A percentile compares a stretch with the other conserved stretches of the same genome.
These are phyloP conservation scores for Teinopalpus imperialis DNA, from an alignment of 2,888 invertebrate species.

Conservation along the genomic window DNA sequence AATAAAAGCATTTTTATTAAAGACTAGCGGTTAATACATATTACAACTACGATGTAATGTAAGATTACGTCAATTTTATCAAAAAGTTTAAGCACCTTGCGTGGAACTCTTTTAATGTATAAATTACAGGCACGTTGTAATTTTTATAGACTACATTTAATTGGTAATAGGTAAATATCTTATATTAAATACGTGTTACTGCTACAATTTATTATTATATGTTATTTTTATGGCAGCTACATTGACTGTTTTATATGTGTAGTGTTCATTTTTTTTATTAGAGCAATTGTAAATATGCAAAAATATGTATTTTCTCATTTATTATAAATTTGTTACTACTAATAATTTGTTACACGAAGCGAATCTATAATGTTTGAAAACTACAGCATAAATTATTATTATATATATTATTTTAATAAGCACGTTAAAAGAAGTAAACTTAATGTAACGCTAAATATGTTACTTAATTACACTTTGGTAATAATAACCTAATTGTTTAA, in stretches of 20 bases:
- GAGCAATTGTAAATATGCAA: background rate
- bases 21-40: constrained; percentile 62
- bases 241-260: constrained; percentile 30
- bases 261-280: constrained; percentile 9
- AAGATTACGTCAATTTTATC: constrained; percentile 45
- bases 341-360: constrained; percentile 29
- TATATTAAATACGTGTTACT: constrained; percentile 14
- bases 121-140: constrained; percentile 63
- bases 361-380: constrained; percentile 26
- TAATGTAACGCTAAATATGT: constrained; percentile 50
- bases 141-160: constrained; percentile 38
- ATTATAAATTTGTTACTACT: background rate
- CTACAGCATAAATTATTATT: constrained; percentile 34
- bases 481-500: constrained; percentile 71
- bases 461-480: constrained; percentile 80
- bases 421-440: constrained; percentile 32
- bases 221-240: constrained; percentile 38
- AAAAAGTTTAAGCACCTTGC: constrained; percentile 55
- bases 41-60: constrained; percentile 41
- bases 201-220: constrained; percentile 17
- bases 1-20: constrained; percentile 28
- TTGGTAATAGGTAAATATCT: constrained; percentile 30
- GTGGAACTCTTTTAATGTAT: constrained; percentile 45
- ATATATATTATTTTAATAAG: constrained; percentile 25
- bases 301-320: constrained; percentile 17